phyloP scores from a whole-genome alignment of 64 coral and sea anemone species.

The Montipora capricornis region DNA sequence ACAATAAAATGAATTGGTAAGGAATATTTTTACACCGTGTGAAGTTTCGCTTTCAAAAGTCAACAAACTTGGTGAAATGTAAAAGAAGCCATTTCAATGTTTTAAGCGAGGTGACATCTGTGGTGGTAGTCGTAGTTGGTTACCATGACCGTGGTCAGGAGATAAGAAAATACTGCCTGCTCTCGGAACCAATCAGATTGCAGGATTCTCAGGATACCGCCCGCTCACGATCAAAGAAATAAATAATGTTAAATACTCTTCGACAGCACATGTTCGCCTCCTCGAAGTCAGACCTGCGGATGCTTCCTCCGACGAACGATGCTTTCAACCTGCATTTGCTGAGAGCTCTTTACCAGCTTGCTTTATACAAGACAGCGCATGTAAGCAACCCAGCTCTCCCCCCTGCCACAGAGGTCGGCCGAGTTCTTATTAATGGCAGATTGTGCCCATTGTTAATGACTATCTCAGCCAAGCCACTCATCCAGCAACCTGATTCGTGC shows the following conservation, averaged over 20 bases:
- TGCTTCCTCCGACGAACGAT: constrained; percentile 36
- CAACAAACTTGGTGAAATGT: no score
- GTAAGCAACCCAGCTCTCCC: neutral
- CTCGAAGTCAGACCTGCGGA: constrained; percentile 19
- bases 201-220: no score
- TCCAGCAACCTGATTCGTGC: constrained; percentile 14
- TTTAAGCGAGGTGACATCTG: no score
- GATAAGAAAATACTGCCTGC: no score
- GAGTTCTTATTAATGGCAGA: constrained; percentile 47
- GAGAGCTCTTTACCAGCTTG: constrained; percentile 31
- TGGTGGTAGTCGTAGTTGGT: no score
- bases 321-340: constrained; percentile 23
- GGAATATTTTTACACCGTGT: no score
- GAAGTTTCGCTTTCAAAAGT: no score
- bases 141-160: no score
- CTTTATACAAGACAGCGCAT: constrained; percentile 30
- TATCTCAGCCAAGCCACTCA: constrained; percentile 49
- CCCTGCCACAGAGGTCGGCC: constrained; percentile 41
- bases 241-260: neutral
- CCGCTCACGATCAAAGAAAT: no score
- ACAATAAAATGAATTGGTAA: no score
- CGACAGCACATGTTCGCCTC: constrained; percentile 27
- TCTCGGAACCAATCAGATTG: no score
- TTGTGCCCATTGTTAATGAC: constrained; percentile 56
- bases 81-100: no score